Conservation (phyloP, 2,888 invertebrate genomes). For the Pristionchus exspectatus region DNA sequence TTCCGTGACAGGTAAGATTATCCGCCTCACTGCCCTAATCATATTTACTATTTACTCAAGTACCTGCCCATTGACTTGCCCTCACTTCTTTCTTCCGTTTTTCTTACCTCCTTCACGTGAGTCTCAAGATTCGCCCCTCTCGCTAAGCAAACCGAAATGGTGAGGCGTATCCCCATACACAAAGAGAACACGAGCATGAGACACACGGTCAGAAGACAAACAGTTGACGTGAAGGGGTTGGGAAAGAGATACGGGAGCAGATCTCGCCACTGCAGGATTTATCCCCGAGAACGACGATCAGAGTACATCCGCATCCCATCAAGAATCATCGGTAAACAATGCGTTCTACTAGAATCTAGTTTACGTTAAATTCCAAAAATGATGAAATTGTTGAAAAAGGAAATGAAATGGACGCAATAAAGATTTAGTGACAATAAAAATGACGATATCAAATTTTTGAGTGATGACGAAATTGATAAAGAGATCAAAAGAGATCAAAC, state of each 20-base stretch:
- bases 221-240: conserved; percentile 34
- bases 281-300: neutral
- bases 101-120: conserved; percentile 12
- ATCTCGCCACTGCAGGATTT: neutral
- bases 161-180: neutral
- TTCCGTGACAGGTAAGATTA: conserved; percentile 40
- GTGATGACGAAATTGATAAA: no score
- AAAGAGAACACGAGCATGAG: conserved; percentile 37
- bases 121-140: conserved; percentile 18
- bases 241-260: conserved; percentile 22
- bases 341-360: neutral
- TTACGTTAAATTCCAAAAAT: no score
- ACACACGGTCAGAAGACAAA: conserved; percentile 35
- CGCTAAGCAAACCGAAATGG: conserved; percentile 35
- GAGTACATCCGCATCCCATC: neutral
- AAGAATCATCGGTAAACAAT: neutral
- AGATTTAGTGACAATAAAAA: no score
- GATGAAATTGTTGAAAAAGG: no score
- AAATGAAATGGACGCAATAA: no score
- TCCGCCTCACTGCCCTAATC: conserved; percentile 6
- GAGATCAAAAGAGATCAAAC: neutral
- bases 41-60: conserved; percentile 36
- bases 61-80: neutral
- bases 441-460: no score
- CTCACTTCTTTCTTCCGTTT: conserved; percentile 34